Evolutionary conservation across 2,888 invertebrate species (phyloP).

Genomic region (Steinernema hermaphroditum): DNA sequence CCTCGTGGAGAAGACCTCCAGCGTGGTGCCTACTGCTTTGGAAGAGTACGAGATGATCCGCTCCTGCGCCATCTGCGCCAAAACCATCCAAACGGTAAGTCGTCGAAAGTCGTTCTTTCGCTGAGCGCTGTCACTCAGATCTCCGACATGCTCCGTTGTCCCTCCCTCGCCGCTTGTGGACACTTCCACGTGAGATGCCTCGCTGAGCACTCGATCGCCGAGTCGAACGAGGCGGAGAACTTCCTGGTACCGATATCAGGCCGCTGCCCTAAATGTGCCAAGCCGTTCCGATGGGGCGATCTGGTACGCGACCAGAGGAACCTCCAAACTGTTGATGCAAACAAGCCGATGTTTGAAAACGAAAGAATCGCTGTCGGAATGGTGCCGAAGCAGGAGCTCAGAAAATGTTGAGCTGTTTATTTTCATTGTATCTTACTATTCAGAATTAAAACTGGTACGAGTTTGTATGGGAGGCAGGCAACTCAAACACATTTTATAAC

Average conservation of each 20-base stretch:
- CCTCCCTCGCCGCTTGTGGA: conserved; percentile 38
- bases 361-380: conserved; percentile 17
- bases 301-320: conserved; percentile 57
- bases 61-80: conserved; percentile 51
- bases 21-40: conserved; percentile 44
- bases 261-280: conserved; percentile 51
- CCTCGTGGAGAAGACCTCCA: conserved; percentile 53
- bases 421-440: neutral
- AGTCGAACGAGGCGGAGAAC: conserved; percentile 34
- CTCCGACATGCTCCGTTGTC: conserved; percentile 39
- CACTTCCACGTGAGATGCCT: conserved; percentile 54
- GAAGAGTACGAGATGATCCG: conserved; percentile 47
- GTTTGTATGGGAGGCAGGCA: no score
- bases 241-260: conserved; percentile 43
- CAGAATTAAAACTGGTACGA: no score
- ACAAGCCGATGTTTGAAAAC: conserved; percentile 43
- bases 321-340: conserved; percentile 41
- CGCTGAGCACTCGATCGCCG: conserved; percentile 46
- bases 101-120: neutral
- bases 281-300: conserved; percentile 59
- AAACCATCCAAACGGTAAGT: conserved; percentile 47
- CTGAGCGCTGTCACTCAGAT: conserved; percentile 33
- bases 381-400: neutral
- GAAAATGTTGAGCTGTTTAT: neutral
- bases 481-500: no score